Percentiles rank a stretch among this genome's conserved stretches.
These are phyloP conservation scores for Netelia fuscicornis DNA, from an alignment of 2,888 invertebrate genomes.

Conservation along the genomic window DNA sequence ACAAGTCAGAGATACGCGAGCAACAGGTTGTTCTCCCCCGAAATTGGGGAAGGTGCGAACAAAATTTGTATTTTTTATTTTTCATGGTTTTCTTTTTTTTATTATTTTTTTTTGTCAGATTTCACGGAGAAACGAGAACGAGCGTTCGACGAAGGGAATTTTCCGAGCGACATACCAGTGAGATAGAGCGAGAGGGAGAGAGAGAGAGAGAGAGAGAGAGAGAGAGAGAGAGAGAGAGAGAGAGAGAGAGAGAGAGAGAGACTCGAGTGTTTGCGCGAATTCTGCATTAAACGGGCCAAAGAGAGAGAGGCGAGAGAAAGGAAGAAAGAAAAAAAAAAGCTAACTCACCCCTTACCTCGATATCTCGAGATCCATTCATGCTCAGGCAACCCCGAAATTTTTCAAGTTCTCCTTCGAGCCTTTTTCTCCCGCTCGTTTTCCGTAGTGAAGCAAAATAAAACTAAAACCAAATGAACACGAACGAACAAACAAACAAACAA, in stretches of 20 bases:
- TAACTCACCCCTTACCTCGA: background rate
- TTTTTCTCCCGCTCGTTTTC: background rate
- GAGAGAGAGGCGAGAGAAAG: background rate
- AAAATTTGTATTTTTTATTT: background rate
- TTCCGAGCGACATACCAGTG: slow-evolving; percentile 37
- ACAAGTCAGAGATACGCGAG: slow-evolving; percentile 1
- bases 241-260: no score
- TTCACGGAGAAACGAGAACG: slow-evolving; percentile 15
- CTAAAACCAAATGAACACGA: no score
- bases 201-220: no score
- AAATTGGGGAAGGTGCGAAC: slow-evolving; percentile 6
- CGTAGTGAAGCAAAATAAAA: no score
- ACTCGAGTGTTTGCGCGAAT: slow-evolving; percentile 23
- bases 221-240: no score
- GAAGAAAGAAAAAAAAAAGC: slow-evolving; percentile 6
- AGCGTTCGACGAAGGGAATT: slow-evolving; percentile 39
- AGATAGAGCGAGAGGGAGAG: no score
- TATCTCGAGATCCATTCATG: slow-evolving; percentile 21
- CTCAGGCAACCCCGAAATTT: slow-evolving; percentile 42
- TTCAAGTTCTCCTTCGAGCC: slow-evolving; percentile 4
- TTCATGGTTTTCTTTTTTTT: background rate
- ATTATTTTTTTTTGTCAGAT: background rate
- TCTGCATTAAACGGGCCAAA: slow-evolving; percentile 30
- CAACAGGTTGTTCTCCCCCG: slow-evolving; percentile 51
- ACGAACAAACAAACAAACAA: slow-evolving; percentile 1